Conservation (phyloP, 2,797 vertebrate species). For the Heteromormyrus szaboi region DNA sequence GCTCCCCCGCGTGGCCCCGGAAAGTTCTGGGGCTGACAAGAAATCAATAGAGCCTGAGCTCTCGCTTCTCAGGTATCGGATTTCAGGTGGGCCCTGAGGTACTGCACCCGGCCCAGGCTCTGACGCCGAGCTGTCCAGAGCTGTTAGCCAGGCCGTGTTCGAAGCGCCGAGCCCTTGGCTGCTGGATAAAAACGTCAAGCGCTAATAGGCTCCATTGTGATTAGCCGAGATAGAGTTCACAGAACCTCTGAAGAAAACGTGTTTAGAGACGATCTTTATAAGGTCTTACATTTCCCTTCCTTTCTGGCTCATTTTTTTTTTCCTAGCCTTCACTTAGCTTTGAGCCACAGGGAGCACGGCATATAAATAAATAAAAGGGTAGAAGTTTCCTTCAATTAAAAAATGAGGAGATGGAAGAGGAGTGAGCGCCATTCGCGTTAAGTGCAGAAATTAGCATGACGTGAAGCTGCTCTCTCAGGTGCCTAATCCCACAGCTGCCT, state of each 20-base stretch:
- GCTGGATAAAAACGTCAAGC: slow-evolving; percentile 67
- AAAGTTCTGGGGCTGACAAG: slow-evolving; percentile 65
- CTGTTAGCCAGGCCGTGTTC: slow-evolving; percentile 47
- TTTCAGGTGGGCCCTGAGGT: slow-evolving; percentile 66
- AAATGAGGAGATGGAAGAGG: slow-evolving; percentile 45
- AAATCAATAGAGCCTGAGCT: slow-evolving; percentile 61
- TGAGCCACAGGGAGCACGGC: slow-evolving; percentile 35
- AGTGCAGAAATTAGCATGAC: slow-evolving; percentile 55
- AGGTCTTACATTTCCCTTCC: slow-evolving; percentile 54
- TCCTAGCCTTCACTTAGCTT: slow-evolving; percentile 25
- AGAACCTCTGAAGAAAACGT: slow-evolving; percentile 62
- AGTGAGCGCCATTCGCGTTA: slow-evolving; percentile 22
- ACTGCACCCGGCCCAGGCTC: slow-evolving; percentile 34
- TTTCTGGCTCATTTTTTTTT: slow-evolving; percentile 27
- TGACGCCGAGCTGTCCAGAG: slow-evolving; percentile 43
- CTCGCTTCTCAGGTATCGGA: slow-evolving; percentile 64
- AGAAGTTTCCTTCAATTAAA: slow-evolving; percentile 59
- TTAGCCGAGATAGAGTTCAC: slow-evolving; percentile 60
- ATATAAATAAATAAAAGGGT: slow-evolving; percentile 61
- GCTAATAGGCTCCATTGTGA: slow-evolving; percentile 74
- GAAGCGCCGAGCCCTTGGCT: slow-evolving; percentile 57
- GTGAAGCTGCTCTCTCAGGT: background rate
- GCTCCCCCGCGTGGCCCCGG: slow-evolving; percentile 44
- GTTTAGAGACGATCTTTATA: slow-evolving; percentile 63
- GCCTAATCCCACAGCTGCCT: background rate